Evolutionary conservation across 1,140 invertebrate species (phyloP), one percentile per base, ranked within the genome.

Genomic region (Drosophila bocki): DNA sequence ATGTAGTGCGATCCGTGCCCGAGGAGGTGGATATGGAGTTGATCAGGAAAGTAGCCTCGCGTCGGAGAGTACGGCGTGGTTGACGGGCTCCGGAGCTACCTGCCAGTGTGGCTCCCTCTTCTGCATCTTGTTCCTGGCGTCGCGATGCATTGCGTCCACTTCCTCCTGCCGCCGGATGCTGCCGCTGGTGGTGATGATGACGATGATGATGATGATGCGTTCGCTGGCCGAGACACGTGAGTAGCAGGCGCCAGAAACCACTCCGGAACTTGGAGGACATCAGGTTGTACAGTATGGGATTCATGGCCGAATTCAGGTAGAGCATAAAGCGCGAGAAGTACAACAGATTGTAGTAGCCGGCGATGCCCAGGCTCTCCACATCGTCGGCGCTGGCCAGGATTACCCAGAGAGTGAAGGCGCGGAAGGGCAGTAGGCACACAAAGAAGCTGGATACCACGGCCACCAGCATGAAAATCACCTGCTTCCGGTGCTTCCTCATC

Each of bases 391-490:
- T 95, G 5, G 95, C 95, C 17, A 97, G 93, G 42, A 98, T 96
- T 47, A 98, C 96, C 96, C 96, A 98, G 37, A 98, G 92, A 0
- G 96, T 97, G 15, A 99, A 94, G 2, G 97, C 95, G 50, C 97
- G 95, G 91, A 98, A 97, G 4, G 98, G 98, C 44, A 98, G 91
- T 12, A 99, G 94, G 83, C 97, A 98, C 13, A 98, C 93, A 92
- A 98, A 99, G 93, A 98, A 99, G 19, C 96, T 96, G 17, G 96
- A 91, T 0, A 99, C 97, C 0, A 99, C 97, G 0, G 97, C 97
- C 1, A 96, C 97, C 8, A 99, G 93, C 97, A 98, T 98, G 22
- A 97, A 90, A 8, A 98, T 96, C 7, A 96, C 95, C 93, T 96
- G 96, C 81, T 96, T 96, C 44, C 96, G 94, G 75, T 96, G 96